A percentile compares a stretch with the other conserved stretches of the same genome.
These are phyloP conservation scores for Colius striatus DNA, from an alignment of 2,113 vertebrate genomes.

Conservation along the genomic window DNA sequence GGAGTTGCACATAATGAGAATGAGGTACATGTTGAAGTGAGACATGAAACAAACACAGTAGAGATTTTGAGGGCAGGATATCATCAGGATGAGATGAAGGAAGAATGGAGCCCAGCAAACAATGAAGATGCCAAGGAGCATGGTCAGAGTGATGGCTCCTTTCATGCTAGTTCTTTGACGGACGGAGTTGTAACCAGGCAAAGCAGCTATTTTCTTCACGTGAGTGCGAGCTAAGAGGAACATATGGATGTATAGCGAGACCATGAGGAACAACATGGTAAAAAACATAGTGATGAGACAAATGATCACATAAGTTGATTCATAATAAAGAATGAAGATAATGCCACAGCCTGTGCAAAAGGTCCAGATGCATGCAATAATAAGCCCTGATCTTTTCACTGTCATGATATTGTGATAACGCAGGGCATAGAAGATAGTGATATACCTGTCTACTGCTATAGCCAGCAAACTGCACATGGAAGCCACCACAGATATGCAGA, in stretches of 20 bases:
- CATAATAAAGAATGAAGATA: constrained; percentile 93
- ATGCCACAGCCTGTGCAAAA: constrained; percentile 93
- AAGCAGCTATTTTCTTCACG: constrained; percentile 87
- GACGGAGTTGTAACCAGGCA: constrained; percentile 84
- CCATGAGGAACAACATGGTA: constrained; percentile 93
- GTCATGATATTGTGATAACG: constrained; percentile 97
- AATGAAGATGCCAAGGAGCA: constrained; percentile 93
- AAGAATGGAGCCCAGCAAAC: constrained; percentile 97
- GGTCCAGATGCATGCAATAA: constrained; percentile 91
- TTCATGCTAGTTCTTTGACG: constrained; percentile 89
- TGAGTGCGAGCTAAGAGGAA: constrained; percentile 93
- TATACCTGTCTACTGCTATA: constrained; percentile 92
- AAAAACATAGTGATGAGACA: constrained; percentile 97
- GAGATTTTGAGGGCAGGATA: constrained; percentile 91
- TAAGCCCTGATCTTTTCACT: constrained; percentile 79
- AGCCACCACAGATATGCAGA: constrained; percentile 96
- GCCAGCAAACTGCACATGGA: constrained; percentile 96
- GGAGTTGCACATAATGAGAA: constrained; percentile 96
- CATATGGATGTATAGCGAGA: constrained; percentile 94
- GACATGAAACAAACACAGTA: constrained; percentile 99
- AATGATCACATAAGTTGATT: constrained; percentile 88
- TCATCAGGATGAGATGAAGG: constrained; percentile 94
- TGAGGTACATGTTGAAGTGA: constrained; percentile 97
- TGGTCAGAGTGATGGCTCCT: constrained; percentile 90
- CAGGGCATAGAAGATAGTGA: constrained; percentile 95